Evolutionary conservation across 2,797 vertebrate genomes (phyloP).

Genomic region (Anguilla megastoma): DNA sequence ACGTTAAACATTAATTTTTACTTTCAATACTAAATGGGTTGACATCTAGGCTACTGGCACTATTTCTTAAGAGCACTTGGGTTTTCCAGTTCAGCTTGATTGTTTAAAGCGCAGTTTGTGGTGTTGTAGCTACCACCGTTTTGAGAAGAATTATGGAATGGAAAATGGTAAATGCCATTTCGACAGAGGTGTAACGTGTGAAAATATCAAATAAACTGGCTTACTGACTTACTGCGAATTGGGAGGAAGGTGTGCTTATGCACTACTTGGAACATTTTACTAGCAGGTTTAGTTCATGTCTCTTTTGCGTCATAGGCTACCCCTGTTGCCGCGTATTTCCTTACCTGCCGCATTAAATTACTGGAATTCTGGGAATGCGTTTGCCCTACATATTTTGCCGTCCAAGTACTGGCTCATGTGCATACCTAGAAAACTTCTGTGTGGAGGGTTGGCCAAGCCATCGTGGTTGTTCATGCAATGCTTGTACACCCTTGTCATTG

Average conservation of each 20-base stretch:
- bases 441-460: neutral
- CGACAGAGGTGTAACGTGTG: neutral
- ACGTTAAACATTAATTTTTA: no score
- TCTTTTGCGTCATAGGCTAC: neutral
- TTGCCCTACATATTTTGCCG: neutral
- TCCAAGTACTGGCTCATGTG: neutral
- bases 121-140: neutral
- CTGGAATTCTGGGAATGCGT: neutral
- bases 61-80: neutral
- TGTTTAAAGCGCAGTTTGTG: neutral
- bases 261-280: neutral
- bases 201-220: neutral
- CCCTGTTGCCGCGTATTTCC: neutral
- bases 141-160: neutral
- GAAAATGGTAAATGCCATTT: neutral
- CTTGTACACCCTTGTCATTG: neutral
- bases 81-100: neutral
- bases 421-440: neutral
- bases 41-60: neutral
- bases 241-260: neutral
- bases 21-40: neutral
- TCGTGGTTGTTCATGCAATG: neutral
- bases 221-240: neutral
- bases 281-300: constrained; percentile 6
- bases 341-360: neutral